A percentile compares a stretch with the other conserved stretches of the same genome.
Conservation (phyloP, 2,888 invertebrate species). For the Geotrupes spiniger region DNA sequence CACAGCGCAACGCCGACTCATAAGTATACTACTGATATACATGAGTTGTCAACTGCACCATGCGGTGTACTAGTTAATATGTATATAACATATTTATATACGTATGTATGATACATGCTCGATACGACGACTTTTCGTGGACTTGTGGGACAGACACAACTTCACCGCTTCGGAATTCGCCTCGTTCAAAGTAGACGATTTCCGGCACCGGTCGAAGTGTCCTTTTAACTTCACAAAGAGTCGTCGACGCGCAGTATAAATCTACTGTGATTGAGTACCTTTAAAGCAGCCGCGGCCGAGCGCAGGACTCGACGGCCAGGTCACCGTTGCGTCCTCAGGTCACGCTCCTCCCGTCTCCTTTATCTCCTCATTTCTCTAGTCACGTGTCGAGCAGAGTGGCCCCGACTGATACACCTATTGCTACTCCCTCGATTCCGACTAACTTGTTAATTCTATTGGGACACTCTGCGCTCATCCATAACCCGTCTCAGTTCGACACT, state of each 20-base stretch:
- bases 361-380: constrained; percentile 42
- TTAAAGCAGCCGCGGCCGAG: constrained; percentile 41
- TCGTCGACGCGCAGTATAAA: constrained; percentile 26
- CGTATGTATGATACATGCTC: constrained; percentile 29
- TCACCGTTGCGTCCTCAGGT: constrained; percentile 40
- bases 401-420: constrained; percentile 47
- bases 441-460: constrained; percentile 43
- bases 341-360: constrained; percentile 43
- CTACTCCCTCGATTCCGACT: constrained; percentile 42
- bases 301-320: constrained; percentile 36
- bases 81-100: constrained; percentile 41
- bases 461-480: constrained; percentile 36
- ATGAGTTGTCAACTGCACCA: constrained; percentile 22
- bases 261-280: constrained; percentile 48
- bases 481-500: constrained; percentile 13
- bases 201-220: neutral
- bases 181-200: constrained; percentile 1
- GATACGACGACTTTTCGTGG: constrained; percentile 14
- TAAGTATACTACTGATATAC: constrained; percentile 30
- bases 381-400: constrained; percentile 45
- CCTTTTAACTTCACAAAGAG: neutral
- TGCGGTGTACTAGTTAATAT: constrained; percentile 26
- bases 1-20: constrained; percentile 45
- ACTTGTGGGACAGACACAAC: constrained; percentile 12
- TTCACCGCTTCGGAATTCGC: constrained; percentile 7